Evolutionary conservation across 1,140 invertebrate genomes (phyloP), one percentile per base, ranked within the genome.

Genomic region (Akabosia matsudoensis): DNA sequence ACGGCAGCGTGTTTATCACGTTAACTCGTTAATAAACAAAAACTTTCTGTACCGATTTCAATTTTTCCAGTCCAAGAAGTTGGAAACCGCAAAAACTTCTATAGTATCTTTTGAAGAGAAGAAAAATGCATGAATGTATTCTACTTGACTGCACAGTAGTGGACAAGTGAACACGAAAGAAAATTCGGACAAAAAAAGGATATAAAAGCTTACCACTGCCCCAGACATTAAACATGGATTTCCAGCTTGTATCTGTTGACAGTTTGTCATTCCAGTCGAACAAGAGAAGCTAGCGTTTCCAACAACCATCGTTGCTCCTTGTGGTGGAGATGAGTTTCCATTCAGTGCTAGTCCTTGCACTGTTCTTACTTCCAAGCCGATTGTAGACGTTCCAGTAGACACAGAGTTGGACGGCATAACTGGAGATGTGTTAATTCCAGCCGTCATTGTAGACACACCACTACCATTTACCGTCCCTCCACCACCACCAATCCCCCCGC

Each of bases 201-300:
- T 10, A 10, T 45, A 45, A 10, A 56, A 30, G 31, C 61, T 67
- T 67, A 67, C 61, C 61, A 22, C 22, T 67, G 61, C 28, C 28
- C 22, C 22, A 31, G 24, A 30, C 10, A 22, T 7, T 30, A 67
- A 7, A 13, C 10, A 10, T 10, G 61, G 30, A 22, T 67, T 67
- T 67, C 61, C 61, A 10, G 30, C 61, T 31, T 67, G 61, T 30
- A 67, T 31, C 31, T 67, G 61, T n/a, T 67, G 61, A 67, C 61
- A 67, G 61, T 67, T 67, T 67, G 61, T 30, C 3, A 67, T 7
- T 30, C 10, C 54, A n/a, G 54, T 67, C 26, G 61, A 67, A n/a
- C 61, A 67, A 16, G 61, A 67, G 31, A 67, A 67, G 22, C 31
- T 67, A 67, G 26, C 31, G 31, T 28, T 67, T 31, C 24, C 61